phyloP scores from a whole-genome alignment of 2,888 invertebrate species.

The Tenodera sinensis region DNA sequence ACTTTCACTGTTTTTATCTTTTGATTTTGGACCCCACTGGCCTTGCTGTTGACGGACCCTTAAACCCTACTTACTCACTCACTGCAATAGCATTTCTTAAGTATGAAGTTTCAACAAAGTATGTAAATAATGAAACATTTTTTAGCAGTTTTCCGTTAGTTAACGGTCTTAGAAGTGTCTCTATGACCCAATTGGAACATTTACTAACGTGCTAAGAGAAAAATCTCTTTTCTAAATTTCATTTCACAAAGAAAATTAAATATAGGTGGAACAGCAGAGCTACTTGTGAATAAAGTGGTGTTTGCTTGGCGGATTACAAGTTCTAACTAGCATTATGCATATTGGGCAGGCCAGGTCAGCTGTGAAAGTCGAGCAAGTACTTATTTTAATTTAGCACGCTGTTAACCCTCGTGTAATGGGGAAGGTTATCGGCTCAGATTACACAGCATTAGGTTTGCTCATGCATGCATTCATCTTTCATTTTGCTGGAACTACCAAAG shows the following conservation, averaged over 20 bases:
- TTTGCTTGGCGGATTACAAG: background rate
- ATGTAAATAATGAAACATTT: too few relatives aligned
- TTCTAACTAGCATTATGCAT: background rate
- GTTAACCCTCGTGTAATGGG: background rate
- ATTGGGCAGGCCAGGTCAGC: background rate
- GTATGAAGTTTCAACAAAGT: too few relatives aligned
- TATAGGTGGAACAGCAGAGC: background rate
- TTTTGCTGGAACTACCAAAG: background rate
- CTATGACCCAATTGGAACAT: too few relatives aligned
- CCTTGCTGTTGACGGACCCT: too few relatives aligned
- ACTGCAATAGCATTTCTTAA: too few relatives aligned
- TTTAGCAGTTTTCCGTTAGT: too few relatives aligned
- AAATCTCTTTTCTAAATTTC: too few relatives aligned
- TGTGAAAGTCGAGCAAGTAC: background rate
- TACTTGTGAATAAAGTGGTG: background rate
- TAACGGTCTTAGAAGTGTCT: too few relatives aligned
- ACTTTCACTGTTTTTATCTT: too few relatives aligned
- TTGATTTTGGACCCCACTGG: too few relatives aligned
- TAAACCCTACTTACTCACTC: too few relatives aligned
- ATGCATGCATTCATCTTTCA: background rate
- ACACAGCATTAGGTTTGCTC: background rate
- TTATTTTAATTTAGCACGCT: background rate
- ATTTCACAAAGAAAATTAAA: background rate
- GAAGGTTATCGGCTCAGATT: background rate
- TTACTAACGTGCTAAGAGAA: too few relatives aligned